phyloP scores from a whole-genome alignment of 1,140 invertebrate species.

The Drosophila burlai region DNA sequence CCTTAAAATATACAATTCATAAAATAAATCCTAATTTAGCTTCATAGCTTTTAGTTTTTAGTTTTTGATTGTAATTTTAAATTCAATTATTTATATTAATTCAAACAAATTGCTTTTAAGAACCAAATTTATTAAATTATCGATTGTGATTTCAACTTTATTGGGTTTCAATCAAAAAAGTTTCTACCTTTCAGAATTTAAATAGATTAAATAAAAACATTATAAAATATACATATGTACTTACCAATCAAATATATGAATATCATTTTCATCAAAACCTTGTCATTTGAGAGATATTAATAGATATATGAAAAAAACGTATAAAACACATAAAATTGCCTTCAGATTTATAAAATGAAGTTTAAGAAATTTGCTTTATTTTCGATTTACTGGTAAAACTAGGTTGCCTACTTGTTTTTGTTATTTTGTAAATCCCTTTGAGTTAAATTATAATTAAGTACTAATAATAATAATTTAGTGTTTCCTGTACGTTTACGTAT shows the following conservation, averaged over 20 bases:
- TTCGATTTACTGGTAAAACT: conserved; percentile 5
- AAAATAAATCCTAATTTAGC: too few species aligned
- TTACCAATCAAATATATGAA: conserved; percentile 4
- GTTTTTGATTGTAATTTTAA: too few species aligned
- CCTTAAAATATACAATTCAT: too few species aligned
- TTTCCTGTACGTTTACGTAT: conserved; percentile 39
- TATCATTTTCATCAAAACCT: not conserved
- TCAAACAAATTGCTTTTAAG: too few species aligned
- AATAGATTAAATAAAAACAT: too few species aligned
- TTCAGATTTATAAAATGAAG: not conserved
- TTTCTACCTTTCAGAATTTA: too few species aligned
- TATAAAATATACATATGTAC: not conserved
- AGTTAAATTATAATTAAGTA: conserved; percentile 26
- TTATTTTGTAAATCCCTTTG: conserved; percentile 6
- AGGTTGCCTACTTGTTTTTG: not conserved
- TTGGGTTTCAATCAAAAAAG: too few species aligned
- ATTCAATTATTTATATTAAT: too few species aligned
- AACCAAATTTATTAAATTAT: too few species aligned
- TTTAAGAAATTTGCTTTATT: conserved; percentile 6
- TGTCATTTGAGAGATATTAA: not conserved
- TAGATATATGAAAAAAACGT: not conserved
- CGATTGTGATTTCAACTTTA: too few species aligned
- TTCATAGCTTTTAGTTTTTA: too few species aligned
- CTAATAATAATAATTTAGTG: conserved; percentile 13
- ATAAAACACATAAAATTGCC: not conserved